A percentile compares a stretch with the other conserved stretches of the same genome.
These are phyloP conservation scores for Brevimyrus niger DNA, from an alignment of 2,113 vertebrate species.

Conservation along the genomic window DNA sequence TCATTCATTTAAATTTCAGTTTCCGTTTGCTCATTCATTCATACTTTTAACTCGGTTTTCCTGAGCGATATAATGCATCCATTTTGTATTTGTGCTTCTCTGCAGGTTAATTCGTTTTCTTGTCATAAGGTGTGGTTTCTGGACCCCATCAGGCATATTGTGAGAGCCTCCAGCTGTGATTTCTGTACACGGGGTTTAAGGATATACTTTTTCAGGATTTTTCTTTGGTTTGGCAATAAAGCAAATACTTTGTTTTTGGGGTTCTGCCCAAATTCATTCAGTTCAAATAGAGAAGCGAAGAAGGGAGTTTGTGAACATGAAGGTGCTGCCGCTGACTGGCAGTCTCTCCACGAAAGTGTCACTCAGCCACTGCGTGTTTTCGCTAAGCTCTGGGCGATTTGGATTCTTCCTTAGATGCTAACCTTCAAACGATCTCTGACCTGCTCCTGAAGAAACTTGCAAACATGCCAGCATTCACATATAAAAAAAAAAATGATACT, in stretches of 20 bases:
- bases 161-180: not conserved
- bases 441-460: not conserved
- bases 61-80: not conserved
- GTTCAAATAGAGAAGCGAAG: not conserved
- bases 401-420: not conserved
- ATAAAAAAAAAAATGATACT: not conserved
- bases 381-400: not conserved
- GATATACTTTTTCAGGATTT: not conserved
- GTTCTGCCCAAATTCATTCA: not conserved
- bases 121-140: not conserved
- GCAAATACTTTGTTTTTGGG: not conserved
- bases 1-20: not conserved
- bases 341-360: not conserved
- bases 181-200: not conserved
- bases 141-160: not conserved
- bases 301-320: not conserved
- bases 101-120: not conserved
- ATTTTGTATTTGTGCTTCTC: not conserved
- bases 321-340: not conserved
- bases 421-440: not conserved
- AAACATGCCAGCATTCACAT: not conserved
- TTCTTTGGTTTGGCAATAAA: not conserved
- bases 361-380: not conserved
- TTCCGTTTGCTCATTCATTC: conserved; percentile 7
- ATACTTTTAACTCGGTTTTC: not conserved